Evolutionary conservation across 1,140 invertebrate species (phyloP), one percentile per base, ranked within the genome.

Genomic region (Apis laboriosa): DNA sequence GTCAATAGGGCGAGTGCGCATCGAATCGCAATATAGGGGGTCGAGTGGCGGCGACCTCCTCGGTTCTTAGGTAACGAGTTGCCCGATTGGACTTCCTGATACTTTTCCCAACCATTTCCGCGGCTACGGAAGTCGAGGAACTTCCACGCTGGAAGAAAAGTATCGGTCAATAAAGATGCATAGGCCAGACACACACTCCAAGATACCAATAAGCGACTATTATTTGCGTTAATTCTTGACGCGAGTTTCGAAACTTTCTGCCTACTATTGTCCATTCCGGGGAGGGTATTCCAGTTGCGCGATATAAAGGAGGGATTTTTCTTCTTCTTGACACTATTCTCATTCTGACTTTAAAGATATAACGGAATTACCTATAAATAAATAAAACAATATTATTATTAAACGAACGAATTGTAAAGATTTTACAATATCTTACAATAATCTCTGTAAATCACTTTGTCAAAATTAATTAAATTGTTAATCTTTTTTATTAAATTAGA

Each of bases 141-240:
- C 77, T 90, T 90, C 73, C 24, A 11, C 9, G 15, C 55, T 61
- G 55, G 72, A 13, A 43, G 75, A 43, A 85, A 87, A 88, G 83
- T 90, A 90, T 88, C 86, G 84, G 90, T 87, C 88, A 90, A 90
- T 81, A 86, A 82, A 72, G 85, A 84, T 67, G 76, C 77, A 83
- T 87, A 87, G 56, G 76, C 58, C 28, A 28, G 60, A 74, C 58
- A 86, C 63, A 77, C 85, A 83, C 77, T 90, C 63, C 64, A 84
- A 63, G 80, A 83, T 72, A 71, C 84, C 90, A 88, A 91, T 91
- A 91, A 91, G 68, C 77, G 80, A 66, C 80, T 86, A 86, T 90
- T 91, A 86, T 91, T 90, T 88, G 84, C 78, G 66, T 86, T 90
- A 90, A 88, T 90, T 80, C 89, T 86, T 72, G 74, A 77, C 63